Evolutionary conservation across 2,888 invertebrate genomes (phyloP), one percentile per base, ranked within the genome.

Genomic region (Harmothoe impar): DNA sequence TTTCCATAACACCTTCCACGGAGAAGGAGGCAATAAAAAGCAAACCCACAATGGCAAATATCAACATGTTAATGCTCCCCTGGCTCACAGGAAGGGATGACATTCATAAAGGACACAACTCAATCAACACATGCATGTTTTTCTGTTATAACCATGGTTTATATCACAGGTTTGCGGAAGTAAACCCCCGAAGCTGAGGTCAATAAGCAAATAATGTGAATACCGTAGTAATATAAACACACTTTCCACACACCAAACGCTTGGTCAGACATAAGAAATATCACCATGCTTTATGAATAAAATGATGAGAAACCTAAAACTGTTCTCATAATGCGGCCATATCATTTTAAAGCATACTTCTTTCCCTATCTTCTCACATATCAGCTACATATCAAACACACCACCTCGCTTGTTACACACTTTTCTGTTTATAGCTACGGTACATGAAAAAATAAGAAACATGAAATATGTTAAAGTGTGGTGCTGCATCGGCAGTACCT

Each of bases 211-310:
- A 25, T 81, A 81, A 15, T 62, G 62, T 43, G 43, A 43, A 43
- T 43, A 43, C 10, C 10, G 10, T 43, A 43, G 0, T 81, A 43
- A 23, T 25, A 31, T 31, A 77, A 43, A 81, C 81, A 81, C 33
- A 81, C 33, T 43, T 43, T 81, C 43, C 81, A 81, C 81, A 81
- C 81, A 81, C 81, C 81, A 81, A 81, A 81, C 81, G 81, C 81
- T 81, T 81, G 33, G 81, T n/a, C 35, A 81, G 23, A 43, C 81
- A 33, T n/a, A 23, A 17, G 81, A 43, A 33, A 81, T n/a, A 81
- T 25, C 81, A 35, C 43, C 81, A 81, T 81, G 81, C 81, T 23
- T 5, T 35, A 35, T 43, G 72, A 33, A 17, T 81, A 1, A 3
- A 77, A n/a, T 62, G 62, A 7, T 17, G 3, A 62, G 62, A 15